Percentiles rank a stretch among this genome's conserved stretches.
phyloP scores from a whole-genome alignment of 1,140 invertebrate genomes.

The Phthorimaea operculella region DNA sequence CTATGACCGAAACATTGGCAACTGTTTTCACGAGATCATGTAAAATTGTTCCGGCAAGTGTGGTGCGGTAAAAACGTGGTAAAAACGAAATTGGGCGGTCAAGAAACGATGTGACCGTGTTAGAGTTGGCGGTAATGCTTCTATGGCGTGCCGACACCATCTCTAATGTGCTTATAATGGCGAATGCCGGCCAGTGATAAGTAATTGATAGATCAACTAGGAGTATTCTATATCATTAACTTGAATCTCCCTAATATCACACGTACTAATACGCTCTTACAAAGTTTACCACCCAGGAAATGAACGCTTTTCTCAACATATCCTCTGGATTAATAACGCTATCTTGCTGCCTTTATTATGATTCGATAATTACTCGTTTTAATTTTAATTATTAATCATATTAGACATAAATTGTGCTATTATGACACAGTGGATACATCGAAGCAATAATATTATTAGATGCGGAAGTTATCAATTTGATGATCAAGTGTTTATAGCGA shows the following conservation, averaged over 20 bases:
- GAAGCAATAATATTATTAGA: too few species aligned
- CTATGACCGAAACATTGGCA: slow-evolving; percentile 22
- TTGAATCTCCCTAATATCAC: not conserved
- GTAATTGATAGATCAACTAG: slow-evolving; percentile 57
- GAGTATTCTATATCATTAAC: slow-evolving; percentile 11
- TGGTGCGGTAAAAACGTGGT: slow-evolving; percentile 28
- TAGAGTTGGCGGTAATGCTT: slow-evolving; percentile 54
- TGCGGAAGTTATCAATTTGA: slow-evolving; percentile 14
- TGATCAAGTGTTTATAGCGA: slow-evolving; percentile 12
- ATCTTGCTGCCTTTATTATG: too few species aligned
- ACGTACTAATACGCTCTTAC: too few species aligned
- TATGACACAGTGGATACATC: too few species aligned
- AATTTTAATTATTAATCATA: too few species aligned
- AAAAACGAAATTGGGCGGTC: slow-evolving; percentile 55
- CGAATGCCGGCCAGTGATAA: slow-evolving; percentile 46
- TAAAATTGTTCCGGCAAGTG: slow-evolving; percentile 36
- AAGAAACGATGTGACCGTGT: slow-evolving; percentile 62
- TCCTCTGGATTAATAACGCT: too few species aligned
- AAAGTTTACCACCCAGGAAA: too few species aligned
- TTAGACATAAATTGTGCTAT: too few species aligned
- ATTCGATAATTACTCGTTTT: too few species aligned
- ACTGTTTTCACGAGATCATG: slow-evolving; percentile 50
- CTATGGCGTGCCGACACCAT: slow-evolving; percentile 57
- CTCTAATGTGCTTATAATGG: slow-evolving; percentile 62
- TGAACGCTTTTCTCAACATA: too few species aligned